Conservation (phyloP, 2,797 vertebrate species). For the Octomys mimax region DNA sequence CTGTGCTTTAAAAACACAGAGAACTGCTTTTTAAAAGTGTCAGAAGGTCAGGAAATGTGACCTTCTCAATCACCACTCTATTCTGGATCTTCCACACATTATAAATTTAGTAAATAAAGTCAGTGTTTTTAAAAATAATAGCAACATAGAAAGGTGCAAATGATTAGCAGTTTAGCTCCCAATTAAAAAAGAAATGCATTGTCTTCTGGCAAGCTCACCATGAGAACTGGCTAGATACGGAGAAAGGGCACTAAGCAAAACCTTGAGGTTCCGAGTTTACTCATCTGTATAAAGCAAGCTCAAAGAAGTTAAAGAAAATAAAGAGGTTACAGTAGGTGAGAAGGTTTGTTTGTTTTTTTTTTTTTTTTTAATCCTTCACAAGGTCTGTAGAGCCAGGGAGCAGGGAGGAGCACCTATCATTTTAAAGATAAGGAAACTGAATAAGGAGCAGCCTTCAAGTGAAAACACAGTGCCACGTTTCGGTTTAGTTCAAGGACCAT, state of each 20-base stretch:
- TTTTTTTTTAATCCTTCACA: slow-evolving; percentile 41
- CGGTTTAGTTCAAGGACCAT: slow-evolving; percentile 56
- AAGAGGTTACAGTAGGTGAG: slow-evolving; percentile 10
- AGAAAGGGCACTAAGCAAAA: background rate
- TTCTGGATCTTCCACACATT: slow-evolving; percentile 2
- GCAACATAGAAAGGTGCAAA: background rate
- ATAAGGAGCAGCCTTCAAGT: slow-evolving; percentile 21
- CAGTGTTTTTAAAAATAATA: background rate
- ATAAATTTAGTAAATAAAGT: slow-evolving; percentile 45
- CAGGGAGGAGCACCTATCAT: background rate
- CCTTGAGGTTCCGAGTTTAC: slow-evolving; percentile 38
- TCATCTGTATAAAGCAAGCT: background rate
- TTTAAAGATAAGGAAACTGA: slow-evolving; percentile 68
- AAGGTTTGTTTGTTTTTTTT: background rate
- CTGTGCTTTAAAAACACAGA: slow-evolving; percentile 43
- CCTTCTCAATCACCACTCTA: background rate
- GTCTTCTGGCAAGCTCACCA: background rate
- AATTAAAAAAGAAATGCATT: background rate
- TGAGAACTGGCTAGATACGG: background rate
- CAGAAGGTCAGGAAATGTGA: background rate
- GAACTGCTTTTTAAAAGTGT: background rate
- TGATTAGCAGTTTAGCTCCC: slow-evolving; percentile 29
- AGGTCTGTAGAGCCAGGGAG: background rate
- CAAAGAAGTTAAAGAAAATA: slow-evolving; percentile 47
- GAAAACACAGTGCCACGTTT: slow-evolving; percentile 21